Conservation (phyloP, 2,797 vertebrate genomes). For the Melopsittacus undulatus region DNA sequence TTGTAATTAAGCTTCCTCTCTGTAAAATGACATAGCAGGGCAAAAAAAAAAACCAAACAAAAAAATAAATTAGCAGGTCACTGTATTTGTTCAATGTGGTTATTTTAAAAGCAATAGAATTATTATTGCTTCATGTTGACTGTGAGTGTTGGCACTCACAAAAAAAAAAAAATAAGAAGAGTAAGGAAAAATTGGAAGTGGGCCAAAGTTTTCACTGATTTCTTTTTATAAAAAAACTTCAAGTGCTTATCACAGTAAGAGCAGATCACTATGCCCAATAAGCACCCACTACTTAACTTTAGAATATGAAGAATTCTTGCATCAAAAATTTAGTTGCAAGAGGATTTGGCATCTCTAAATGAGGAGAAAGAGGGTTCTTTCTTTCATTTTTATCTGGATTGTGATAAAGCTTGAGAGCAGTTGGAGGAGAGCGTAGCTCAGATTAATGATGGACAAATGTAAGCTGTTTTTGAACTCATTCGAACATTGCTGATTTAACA, state of each 20-base stretch:
- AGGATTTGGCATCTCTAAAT: background rate
- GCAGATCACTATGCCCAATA: background rate
- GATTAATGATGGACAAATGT: background rate
- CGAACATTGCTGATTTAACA: background rate
- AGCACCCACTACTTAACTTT: background rate
- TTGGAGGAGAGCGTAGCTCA: background rate
- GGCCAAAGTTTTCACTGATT: background rate
- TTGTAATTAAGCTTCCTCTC: background rate
- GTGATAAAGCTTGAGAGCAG: background rate
- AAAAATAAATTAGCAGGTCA: background rate
- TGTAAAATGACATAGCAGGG: background rate
- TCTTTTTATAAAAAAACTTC: background rate
- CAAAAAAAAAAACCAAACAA: too few species aligned
- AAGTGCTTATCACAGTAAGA: background rate
- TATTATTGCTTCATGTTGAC: background rate
- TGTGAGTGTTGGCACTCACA: background rate
- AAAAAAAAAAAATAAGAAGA: background rate
- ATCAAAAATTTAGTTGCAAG: background rate
- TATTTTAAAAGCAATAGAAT: background rate
- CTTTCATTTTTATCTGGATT: background rate
- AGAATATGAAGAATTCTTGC: background rate
- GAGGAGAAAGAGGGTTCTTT: background rate
- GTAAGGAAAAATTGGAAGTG: background rate
- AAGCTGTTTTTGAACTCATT: background rate
- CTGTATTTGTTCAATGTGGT: background rate